phyloP scores from a whole-genome alignment of 2,113 vertebrate species.

The Hiodon alosoides region DNA sequence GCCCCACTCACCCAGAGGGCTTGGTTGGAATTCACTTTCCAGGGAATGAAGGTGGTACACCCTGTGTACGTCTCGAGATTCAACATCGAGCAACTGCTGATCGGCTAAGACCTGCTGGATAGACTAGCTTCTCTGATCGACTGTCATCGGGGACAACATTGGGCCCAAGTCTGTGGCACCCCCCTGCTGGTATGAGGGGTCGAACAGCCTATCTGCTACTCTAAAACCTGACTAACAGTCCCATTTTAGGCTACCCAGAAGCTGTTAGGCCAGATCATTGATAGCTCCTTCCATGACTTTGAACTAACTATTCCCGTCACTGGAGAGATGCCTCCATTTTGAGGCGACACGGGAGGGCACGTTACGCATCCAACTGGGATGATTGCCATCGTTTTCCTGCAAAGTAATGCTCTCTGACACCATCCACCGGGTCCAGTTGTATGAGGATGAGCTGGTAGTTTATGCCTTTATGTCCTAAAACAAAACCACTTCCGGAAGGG shows the following conservation, averaged over 20 bases:
- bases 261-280: not conserved
- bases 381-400: not conserved
- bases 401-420: not conserved
- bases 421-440: not conserved
- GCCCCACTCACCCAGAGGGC: too few relatives aligned
- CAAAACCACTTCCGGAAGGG: too few relatives aligned
- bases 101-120: too few relatives aligned
- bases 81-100: not conserved
- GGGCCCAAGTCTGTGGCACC: not conserved
- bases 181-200: not conserved
- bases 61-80: not conserved
- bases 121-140: too few relatives aligned
- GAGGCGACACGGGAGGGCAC: not conserved
- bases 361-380: not conserved
- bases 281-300: constrained; percentile 6
- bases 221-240: not conserved
- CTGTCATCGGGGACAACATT: not conserved
- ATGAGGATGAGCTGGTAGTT: not conserved
- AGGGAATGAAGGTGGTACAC: not conserved
- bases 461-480: not conserved
- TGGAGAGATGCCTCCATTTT: not conserved
- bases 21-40: not conserved
- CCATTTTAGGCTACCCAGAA: not conserved
- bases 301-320: constrained; percentile 7
- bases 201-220: constrained; percentile 5